Conservation (phyloP, 2,797 vertebrate genomes). For the Lepidocolaptes lacrymiger region DNA sequence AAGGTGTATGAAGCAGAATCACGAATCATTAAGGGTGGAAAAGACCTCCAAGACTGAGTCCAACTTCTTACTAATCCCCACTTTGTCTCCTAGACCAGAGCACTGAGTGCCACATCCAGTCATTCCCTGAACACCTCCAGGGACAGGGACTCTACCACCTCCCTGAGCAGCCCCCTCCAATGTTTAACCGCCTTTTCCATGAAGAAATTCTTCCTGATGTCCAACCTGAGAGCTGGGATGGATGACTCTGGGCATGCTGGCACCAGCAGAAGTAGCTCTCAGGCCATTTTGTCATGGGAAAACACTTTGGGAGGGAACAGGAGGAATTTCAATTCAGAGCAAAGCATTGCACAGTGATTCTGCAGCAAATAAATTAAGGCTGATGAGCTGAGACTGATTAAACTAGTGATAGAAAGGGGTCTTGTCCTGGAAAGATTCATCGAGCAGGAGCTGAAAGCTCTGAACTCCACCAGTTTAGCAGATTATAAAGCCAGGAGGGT, state of each 20-base stretch:
- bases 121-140: not conserved
- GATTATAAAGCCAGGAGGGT: not conserved
- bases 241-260: not conserved
- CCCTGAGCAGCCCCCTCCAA: not conserved
- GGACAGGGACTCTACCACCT: not conserved
- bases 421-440: constrained; percentile 6
- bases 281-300: not conserved
- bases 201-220: not conserved
- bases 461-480: not conserved
- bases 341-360: not conserved
- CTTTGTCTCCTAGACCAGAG: not conserved
- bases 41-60: not conserved
- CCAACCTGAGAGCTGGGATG: not conserved
- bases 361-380: constrained; percentile 21
- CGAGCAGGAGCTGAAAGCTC: constrained; percentile 12
- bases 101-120: not conserved
- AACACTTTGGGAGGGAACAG: not conserved
- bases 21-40: not conserved
- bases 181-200: rapidly evolving
- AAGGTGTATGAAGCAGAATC: not conserved
- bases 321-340: not conserved
- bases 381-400: constrained; percentile 49
- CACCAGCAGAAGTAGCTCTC: not conserved
- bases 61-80: too few species aligned
- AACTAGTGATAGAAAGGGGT: constrained; percentile 8